These are phyloP conservation scores for Rhagoletis pomonella DNA, from an alignment of 1,140 invertebrate genomes.

Conservation along the genomic window DNA sequence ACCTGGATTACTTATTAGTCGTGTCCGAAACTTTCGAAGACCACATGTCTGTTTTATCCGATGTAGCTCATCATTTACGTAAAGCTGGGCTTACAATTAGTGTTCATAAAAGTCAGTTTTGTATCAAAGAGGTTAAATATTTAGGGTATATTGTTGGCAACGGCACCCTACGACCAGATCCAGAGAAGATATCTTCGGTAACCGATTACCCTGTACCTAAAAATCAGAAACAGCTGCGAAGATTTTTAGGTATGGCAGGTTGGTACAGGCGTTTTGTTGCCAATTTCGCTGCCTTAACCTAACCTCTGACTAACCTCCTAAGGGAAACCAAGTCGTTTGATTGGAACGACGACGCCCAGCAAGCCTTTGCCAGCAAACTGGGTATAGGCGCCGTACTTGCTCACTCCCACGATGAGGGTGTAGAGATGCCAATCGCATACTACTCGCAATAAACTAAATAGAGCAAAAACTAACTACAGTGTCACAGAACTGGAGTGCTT, in stretches of 20 bases:
- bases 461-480: background rate
- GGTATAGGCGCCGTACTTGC: slow-evolving; percentile 30
- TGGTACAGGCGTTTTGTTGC: too few species aligned
- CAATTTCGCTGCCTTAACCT: background rate
- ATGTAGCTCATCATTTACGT: background rate
- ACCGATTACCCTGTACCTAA: background rate
- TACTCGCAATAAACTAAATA: background rate
- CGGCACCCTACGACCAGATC: background rate
- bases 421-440: slow-evolving; percentile 44
- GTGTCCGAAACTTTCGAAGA: background rate
- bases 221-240: too few species aligned
- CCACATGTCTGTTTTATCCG: background rate
- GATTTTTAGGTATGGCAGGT: too few species aligned
- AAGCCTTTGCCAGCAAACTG: too few species aligned
- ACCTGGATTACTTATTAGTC: background rate
- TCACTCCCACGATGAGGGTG: background rate
- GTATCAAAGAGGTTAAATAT: background rate
- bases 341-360: too few species aligned
- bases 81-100: background rate
- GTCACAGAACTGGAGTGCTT: too few species aligned
- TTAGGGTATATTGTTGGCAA: too few species aligned
- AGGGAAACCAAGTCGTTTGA: background rate
- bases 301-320: background rate
- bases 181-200: background rate
- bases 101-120: background rate